Evolutionary conservation across 2,113 vertebrate genomes (phyloP).

Genomic region (Piprites chloris): DNA sequence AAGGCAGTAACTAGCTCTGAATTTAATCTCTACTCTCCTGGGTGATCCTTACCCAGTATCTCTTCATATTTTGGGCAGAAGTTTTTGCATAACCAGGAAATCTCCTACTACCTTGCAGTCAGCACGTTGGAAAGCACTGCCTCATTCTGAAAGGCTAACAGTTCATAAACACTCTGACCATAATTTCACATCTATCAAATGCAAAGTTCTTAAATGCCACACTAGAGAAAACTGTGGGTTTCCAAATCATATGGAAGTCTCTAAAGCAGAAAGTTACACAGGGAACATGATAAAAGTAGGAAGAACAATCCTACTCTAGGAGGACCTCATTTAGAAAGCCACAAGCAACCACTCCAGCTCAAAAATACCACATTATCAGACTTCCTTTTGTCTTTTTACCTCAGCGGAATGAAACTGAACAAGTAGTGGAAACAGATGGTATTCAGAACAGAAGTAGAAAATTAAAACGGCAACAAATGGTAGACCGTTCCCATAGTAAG

Average conservation of each 20-base stretch:
- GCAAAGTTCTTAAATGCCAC: neutral
- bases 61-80: neutral
- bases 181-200: neutral
- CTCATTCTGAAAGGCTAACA: neutral
- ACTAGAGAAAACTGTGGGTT: neutral
- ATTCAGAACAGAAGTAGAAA: neutral
- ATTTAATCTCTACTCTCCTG: neutral
- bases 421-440: neutral
- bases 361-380: neutral
- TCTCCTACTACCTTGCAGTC: neutral
- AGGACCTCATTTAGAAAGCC: neutral
- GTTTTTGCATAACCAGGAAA: neutral
- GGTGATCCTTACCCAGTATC: neutral
- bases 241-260: accelerated
- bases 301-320: neutral
- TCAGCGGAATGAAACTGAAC: neutral
- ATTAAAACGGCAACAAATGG: neutral
- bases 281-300: accelerated
- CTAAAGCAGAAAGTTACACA: neutral
- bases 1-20: neutral
- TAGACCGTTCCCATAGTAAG: neutral
- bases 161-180: neutral
- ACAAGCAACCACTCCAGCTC: neutral
- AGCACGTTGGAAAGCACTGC: neutral
- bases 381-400: neutral